Conservation (phyloP, 2,113 vertebrate genomes). For the Holacanthus passer region DNA sequence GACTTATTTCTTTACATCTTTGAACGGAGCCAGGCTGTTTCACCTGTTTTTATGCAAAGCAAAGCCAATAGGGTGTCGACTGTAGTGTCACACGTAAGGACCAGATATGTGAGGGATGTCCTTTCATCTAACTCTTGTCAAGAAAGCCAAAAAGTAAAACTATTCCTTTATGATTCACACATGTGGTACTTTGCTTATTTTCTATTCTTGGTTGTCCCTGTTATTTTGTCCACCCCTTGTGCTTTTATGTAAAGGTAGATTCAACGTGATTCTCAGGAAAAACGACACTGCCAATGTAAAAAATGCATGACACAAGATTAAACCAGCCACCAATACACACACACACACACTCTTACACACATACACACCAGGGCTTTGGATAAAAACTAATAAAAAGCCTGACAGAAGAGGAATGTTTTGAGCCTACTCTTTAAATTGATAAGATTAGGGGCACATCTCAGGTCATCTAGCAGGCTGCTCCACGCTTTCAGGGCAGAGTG, state of each 20-base stretch:
- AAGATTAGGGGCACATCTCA: slow-evolving; percentile 66
- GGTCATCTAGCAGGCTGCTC: slow-evolving; percentile 66
- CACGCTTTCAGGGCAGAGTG: slow-evolving; percentile 40
- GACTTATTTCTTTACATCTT: background rate
- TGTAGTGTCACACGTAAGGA: background rate
- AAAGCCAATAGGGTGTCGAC: background rate
- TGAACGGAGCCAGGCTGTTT: background rate
- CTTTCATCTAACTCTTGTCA: background rate
- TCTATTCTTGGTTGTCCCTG: slow-evolving; percentile 6
- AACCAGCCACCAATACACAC: slow-evolving; percentile 10
- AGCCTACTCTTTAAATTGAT: slow-evolving; percentile 70
- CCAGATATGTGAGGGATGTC: background rate
- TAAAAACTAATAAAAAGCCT: slow-evolving; percentile 74
- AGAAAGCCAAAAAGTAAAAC: background rate
- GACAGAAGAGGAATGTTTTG: slow-evolving; percentile 64
- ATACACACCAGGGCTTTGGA: slow-evolving; percentile 52
- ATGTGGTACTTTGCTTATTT: background rate
- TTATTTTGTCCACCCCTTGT: slow-evolving; percentile 26
- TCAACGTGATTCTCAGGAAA: slow-evolving; percentile 38
- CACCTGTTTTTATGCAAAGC: background rate
- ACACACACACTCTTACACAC: slow-evolving; percentile 1
- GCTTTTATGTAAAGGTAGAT: slow-evolving; percentile 31
- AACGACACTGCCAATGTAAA: slow-evolving; percentile 37
- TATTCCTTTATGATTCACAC: background rate
- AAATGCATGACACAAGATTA: slow-evolving; percentile 66